Base-by-base conservation (phyloP, 2,797 vertebrate genomes). In the Phataginus tricuspis region DNA sequence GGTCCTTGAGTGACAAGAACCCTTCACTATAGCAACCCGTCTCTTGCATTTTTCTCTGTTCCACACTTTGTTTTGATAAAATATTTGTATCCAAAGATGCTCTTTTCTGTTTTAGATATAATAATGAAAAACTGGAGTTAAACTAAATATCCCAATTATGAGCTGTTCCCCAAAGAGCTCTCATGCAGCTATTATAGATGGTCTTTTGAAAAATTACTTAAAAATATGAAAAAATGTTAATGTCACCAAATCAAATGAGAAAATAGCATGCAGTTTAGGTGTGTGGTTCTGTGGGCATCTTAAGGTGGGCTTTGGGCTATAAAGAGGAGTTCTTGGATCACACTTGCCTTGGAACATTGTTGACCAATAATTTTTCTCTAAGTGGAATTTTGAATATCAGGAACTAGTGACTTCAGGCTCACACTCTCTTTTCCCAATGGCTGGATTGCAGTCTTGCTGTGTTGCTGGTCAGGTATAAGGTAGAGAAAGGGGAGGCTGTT, bases 101-200 rank as follows among this genome's bases (percentile, higher is more conserved):
- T 61, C 23, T 45, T 39, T 89, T 25, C 11, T 87, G 34, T 72
- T 89, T 95, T 64, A 69, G 13, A n/a, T 66, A 82, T 74, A 69
- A 80, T 89, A 66, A 69, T 68, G 13, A 84, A 94, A 82, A 87
- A 61, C 29, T 84, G 23, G 31, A 92, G 82, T 66, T 89, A 87
- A 74, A 59, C 19, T 72, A 84, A 69, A 61, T 75, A 69, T 91
- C 19, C 79, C 89, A 86, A 87, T 90, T 59, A 68, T 94, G 63
- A 93, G 7, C 42, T 79, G 79, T 42, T 88, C 12, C 63, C 59
- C 13, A 82, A 90, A 55, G 66, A 27, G 10, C 12, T 89, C 83
- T 11, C 49, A 16, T 19, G 13, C 0, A 86, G 31, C 66, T 72
- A 74, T 84, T 75, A 53, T 12, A 71, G 23, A 23, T 84, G 10